phyloP scores from a whole-genome alignment of 2,888 invertebrate genomes.

The Boloria euphrosyne region DNA sequence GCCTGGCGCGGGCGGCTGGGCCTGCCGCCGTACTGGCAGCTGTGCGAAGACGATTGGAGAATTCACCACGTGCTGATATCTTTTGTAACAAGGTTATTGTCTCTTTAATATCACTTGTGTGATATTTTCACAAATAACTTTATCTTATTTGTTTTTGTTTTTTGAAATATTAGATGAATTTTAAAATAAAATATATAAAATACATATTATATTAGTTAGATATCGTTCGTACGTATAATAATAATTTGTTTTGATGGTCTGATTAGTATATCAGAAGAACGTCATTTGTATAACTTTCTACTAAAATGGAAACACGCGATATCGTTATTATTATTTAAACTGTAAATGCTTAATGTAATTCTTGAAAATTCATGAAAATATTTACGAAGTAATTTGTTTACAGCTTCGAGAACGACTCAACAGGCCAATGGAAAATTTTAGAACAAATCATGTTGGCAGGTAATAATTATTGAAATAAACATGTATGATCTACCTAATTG shows the following conservation, averaged over 20 bases:
- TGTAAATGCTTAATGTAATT: background rate
- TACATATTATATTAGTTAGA: no score
- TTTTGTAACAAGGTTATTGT: constrained; percentile 79
- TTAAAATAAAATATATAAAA: no score
- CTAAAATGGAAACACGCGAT: no score
- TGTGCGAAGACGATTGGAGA: constrained; percentile 81
- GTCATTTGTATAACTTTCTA: no score
- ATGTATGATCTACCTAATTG: no score
- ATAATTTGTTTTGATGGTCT: no score
- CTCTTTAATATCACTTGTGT: background rate
- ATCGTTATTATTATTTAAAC: background rate
- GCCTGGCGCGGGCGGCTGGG: constrained; percentile 90
- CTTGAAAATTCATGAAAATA: background rate
- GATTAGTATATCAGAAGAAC: no score
- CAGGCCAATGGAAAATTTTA: constrained; percentile 67
- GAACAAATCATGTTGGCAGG: constrained; percentile 59
- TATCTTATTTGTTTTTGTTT: no score
- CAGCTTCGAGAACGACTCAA: constrained; percentile 70
- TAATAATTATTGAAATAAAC: constrained; percentile 41
- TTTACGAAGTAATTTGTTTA: constrained; percentile 37
- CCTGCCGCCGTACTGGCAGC: constrained; percentile 85
- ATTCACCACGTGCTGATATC: constrained; percentile 79
- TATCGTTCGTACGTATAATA: no score
- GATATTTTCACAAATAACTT: background rate
- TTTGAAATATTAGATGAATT: no score